Base-by-base conservation (phyloP, 2,888 invertebrate genomes). In the Fabriciana adippe region DNA sequence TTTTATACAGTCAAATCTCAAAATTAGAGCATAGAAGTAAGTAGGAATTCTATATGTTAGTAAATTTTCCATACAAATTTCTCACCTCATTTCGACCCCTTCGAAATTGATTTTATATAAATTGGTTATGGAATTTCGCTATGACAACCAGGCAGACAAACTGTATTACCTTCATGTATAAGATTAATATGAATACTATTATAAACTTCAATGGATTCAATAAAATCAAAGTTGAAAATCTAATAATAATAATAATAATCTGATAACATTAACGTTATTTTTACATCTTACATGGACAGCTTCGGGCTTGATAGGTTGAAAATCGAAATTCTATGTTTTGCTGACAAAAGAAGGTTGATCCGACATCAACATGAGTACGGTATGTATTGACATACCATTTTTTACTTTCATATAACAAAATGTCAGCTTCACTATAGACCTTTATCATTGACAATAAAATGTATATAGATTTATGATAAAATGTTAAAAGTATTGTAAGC, bases 361-460 rank as follows among this genome's bases (percentile, higher is more conserved):
- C 76, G 76, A 81, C 79, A 74, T 76, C 76, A 75, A 81, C 79
- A 74, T 76, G 77, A 79, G 68, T 75, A 76, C 64, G 66, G 71
- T 70, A 51, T 64, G 60, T 70, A 68, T 71, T 68, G 69, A 72
- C 67, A 69, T 66, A 65, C 83, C 81, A 87, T 90, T 87, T 88
- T 87, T 88, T 81, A 88, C 88, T 86, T 88, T 87, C 86, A 79
- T 81, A 84, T 87, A 86, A 86, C 86, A 85, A 88, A 85, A 87
- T 81, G 89, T 89, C 90, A 85, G 81, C 76, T 78, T 77, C 89
- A 86, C 82, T 78, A 78, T 80, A 79, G 81, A 89, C 90, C 90
- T 89, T 84, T 86, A 82, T 90, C 89, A 89, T 87, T 89, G 87
- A 88, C 88, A 88, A 66, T 60, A 86, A 86, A 87, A 83, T 82